These are phyloP conservation scores for Eulimnadia texana DNA, from an alignment of 1,140 invertebrate species.

Conservation along the genomic window DNA sequence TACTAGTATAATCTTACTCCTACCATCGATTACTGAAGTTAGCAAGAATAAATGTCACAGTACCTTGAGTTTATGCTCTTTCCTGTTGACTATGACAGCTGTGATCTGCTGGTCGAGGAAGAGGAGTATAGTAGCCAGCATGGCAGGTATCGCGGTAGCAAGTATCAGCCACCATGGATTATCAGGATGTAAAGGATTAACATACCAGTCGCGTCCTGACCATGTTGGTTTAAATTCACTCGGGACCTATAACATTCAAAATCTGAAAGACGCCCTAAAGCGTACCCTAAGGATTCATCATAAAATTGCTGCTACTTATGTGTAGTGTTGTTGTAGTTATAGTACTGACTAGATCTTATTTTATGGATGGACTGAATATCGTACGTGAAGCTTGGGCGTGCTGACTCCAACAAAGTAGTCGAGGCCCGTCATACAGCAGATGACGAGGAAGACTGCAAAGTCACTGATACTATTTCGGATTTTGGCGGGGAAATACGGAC, in stretches of 20 bases:
- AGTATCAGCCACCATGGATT: constrained; percentile 78
- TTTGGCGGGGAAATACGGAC: constrained; percentile 92
- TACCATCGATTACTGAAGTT: too few relatives aligned
- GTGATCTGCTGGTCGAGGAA: constrained; percentile 99
- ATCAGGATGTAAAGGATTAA: constrained; percentile 62
- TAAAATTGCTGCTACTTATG: too few relatives aligned
- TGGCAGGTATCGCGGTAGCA: constrained; percentile 70
- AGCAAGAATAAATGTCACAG: too few relatives aligned
- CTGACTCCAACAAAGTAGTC: constrained; percentile 69
- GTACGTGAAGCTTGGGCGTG: constrained; percentile 90
- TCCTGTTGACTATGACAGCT: constrained; percentile 93
- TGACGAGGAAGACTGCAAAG: constrained; percentile 95
- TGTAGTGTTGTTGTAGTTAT: too few relatives aligned
- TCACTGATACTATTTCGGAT: constrained; percentile 83
- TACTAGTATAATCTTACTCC: too few relatives aligned
- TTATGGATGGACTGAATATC: too few relatives aligned
- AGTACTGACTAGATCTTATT: too few relatives aligned
- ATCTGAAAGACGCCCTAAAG: too few relatives aligned
- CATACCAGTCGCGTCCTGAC: constrained; percentile 69
- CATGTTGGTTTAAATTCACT: constrained; percentile 75
- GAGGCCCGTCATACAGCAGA: constrained; percentile 71
- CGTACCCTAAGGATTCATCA: too few relatives aligned
- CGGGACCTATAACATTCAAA: constrained; percentile 43
- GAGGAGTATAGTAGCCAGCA: constrained; percentile 90
- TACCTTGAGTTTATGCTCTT: constrained; percentile 89